Evolutionary conservation across 1,140 invertebrate genomes (phyloP), one percentile per base, ranked within the genome.

Genomic region (Drosophila ficusphila): DNA sequence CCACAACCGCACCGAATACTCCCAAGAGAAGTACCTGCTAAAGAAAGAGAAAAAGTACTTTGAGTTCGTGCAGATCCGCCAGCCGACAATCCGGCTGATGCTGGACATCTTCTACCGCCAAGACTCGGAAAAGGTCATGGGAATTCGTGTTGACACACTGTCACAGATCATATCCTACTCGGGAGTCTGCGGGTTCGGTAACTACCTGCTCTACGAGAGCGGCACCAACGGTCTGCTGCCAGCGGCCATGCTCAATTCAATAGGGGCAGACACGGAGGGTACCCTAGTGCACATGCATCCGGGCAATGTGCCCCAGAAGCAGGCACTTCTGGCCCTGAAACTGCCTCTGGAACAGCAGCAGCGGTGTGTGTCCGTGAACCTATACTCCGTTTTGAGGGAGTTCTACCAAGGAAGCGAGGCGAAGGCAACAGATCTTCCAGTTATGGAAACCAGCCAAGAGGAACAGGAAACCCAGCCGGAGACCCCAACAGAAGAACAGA

Each of bases 41-140:
- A 99, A 99, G 90, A 99, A 99, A 91, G 96, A 97, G 76, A 96
- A 95, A 69, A 98, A 98, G 90, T 98, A 98, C 91, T 96, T 94
- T 89, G 95, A 96, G 76, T 96, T 94, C 82, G 91, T 97, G 14
- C 94, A 95, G 58, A 93, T 98, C 29, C 92, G 95, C 11, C 94
- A 94, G 82, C 96, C 97, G 0, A 96, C 93, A 23, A 93, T 98
- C 52, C 92, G 95, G 42, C 90, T 96, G 1, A 91, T 99, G 21
- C 92, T 95, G 12, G 95, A 97, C 72, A 95, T 98, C 81, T 96
- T 97, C 85, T 97, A 95, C 77, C 93, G 93, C 34, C 94, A 95
- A 85, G 95, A 97, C 79, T 93, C 95, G 2, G 92, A 92, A 2
- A 97, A 97, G 92, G 95, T 97, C 41, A 93, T 96, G 91, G 94